phyloP scores from a whole-genome alignment of 2,888 invertebrate species.

The Odontocolon sp. region DNA sequence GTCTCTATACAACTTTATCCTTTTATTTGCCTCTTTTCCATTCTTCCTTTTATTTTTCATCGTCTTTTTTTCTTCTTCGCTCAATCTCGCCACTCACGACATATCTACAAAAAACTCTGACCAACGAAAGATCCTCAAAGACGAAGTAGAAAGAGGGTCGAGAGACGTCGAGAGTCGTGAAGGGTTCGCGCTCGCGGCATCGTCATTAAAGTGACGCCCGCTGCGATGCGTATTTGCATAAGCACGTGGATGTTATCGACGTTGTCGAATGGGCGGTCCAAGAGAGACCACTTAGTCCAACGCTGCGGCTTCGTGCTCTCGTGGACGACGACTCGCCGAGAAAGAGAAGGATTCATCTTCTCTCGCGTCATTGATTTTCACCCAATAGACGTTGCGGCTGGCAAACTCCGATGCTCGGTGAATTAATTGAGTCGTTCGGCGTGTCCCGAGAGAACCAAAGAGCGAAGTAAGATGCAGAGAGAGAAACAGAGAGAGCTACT shows the following conservation, averaged over 20 bases:
- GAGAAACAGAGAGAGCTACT: conserved; percentile 21
- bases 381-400: conserved; percentile 51
- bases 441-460: conserved; percentile 37
- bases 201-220: conserved; percentile 77
- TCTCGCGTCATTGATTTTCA: conserved; percentile 58
- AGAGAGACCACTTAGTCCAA: conserved; percentile 51
- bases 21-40: no score
- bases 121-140: not conserved
- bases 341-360: conserved; percentile 34
- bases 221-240: conserved; percentile 78
- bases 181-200: conserved; percentile 59
- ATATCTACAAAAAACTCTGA: not conserved
- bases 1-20: no score
- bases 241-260: conserved; percentile 70
- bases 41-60: no score
- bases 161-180: conserved; percentile 50
- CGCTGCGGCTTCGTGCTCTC: conserved; percentile 13
- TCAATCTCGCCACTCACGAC: not conserved
- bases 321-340: not conserved
- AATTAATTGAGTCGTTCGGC: conserved; percentile 60
- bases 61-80: not conserved
- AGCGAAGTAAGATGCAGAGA: conserved; percentile 5
- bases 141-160: not conserved
- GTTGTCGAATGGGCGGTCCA: conserved; percentile 57
- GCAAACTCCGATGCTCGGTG: conserved; percentile 33